Conservation (phyloP, 2,113 vertebrate genomes). For the Lontra canadensis region DNA sequence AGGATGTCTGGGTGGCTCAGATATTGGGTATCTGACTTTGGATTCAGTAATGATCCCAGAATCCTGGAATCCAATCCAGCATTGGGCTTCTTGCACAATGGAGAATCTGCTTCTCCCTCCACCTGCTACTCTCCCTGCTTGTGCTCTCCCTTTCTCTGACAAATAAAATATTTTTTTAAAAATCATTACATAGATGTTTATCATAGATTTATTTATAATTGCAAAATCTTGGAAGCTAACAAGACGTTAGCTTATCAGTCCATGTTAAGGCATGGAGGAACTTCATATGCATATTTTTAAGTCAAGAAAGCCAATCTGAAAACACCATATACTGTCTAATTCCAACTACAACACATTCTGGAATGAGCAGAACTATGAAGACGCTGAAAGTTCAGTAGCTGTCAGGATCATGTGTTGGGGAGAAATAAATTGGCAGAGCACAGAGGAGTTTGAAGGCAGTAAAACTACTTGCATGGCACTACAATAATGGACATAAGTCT, state of each 20-base stretch:
- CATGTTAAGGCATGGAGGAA: not conserved
- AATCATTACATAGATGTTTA: too few species aligned
- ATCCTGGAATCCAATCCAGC: too few species aligned
- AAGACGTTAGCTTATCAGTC: not conserved
- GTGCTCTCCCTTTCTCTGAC: too few species aligned
- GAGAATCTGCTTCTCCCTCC: too few species aligned
- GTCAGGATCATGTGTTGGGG: not conserved
- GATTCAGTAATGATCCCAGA: too few species aligned
- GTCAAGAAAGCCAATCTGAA: not conserved
- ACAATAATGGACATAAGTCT: not conserved
- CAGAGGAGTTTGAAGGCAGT: not conserved
- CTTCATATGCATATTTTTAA: not conserved
- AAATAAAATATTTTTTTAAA: too few species aligned
- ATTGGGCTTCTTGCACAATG: too few species aligned
- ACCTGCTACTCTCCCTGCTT: too few species aligned
- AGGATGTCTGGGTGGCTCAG: too few species aligned
- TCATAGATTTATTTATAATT: too few species aligned
- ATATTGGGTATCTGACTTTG: too few species aligned
- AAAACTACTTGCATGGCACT: not conserved
- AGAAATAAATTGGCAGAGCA: not conserved
- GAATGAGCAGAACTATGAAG: not conserved
- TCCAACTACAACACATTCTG: not conserved
- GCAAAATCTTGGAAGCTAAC: too few species aligned
- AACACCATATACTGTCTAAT: not conserved
- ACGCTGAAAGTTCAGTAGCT: not conserved